Evolutionary conservation across 2,113 vertebrate genomes (phyloP), one percentile per base, ranked within the genome.

Genomic region (Grallaria varia): DNA sequence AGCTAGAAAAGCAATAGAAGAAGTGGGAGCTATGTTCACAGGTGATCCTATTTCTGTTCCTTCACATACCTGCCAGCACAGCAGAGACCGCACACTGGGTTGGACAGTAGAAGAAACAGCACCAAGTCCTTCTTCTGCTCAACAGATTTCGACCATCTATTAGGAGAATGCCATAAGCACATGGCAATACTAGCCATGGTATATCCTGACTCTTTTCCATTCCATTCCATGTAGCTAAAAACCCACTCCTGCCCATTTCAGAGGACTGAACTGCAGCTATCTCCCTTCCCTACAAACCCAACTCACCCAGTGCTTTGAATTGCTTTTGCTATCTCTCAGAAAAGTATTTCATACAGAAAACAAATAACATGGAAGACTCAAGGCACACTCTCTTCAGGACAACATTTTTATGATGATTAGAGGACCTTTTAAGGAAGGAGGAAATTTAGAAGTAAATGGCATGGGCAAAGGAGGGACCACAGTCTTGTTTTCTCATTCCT

Each of bases 341-440:
- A n/a, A 94, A 82, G 39, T 35, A 71, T 47, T 90, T 90, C 37
- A 84, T 31, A 82, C 59, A 86, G 62, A 93, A 89, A 42, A 55
- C 89, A 84, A 87, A 89, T 22, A 84, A 58, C 31, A 44, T 25
- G 37, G 87, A 97, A 94, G 95, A 96, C 73, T 89, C 75, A 90
- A 96, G 93, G 94, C 94, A 96, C 80, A 9, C 56, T 75, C 62
- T 78, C 66, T 60, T 90, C 80, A 91, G 91, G 73, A 93, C 55
- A 89, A 75, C 15, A 39, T 87, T 94, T 68, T 85, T 74, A 50
- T 86, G 59, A 33, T 74, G 5, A 81, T 50, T 45, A 37, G 35
- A 85, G 45, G 39, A 86, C 18, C 42, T 86, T 85, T 50, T 55
- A 87, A 86, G 30, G 68, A 90, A 77, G 47, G 14, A 74, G 47